phyloP scores from a whole-genome alignment of 2,113 vertebrate genomes.

The Pelobates fuscus region DNA sequence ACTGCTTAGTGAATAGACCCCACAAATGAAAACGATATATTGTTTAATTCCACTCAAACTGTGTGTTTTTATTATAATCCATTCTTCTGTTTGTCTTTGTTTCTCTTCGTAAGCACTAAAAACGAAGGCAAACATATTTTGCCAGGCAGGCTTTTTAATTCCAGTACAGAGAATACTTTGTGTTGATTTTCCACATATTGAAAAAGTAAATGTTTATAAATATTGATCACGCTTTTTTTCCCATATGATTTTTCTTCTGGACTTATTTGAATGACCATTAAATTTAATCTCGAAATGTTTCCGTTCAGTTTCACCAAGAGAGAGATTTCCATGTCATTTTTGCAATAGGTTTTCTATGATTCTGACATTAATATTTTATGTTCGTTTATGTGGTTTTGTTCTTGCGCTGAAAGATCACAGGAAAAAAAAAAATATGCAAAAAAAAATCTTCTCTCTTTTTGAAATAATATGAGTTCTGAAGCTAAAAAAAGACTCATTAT shows the following conservation, averaged over 20 bases:
- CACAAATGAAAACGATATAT: too few relatives aligned
- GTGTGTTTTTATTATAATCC: too few relatives aligned
- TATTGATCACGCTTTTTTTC: constrained; percentile 42
- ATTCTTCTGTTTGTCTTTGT: too few relatives aligned
- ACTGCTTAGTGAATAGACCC: too few relatives aligned
- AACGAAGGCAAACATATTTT: not conserved
- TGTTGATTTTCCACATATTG: constrained; percentile 40
- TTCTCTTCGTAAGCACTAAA: too few relatives aligned
- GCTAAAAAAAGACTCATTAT: constrained; percentile 35
- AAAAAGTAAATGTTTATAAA: constrained; percentile 44
- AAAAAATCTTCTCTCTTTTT: constrained; percentile 23
- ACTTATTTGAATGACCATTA: constrained; percentile 46
- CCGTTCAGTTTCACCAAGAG: constrained; percentile 39
- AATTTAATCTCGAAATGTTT: constrained; percentile 47
- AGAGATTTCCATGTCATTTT: constrained; percentile 31
- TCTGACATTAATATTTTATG: constrained; percentile 49
- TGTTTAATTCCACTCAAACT: too few relatives aligned
- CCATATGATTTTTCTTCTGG: constrained; percentile 31
- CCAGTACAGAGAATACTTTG: not conserved
- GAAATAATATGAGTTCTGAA: constrained; percentile 12
- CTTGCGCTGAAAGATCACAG: constrained; percentile 44
- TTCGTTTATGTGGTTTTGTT: constrained; percentile 41
- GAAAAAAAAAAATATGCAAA: constrained; percentile 38
- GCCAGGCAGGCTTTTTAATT: not conserved
- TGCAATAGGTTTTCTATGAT: constrained; percentile 44